These are phyloP conservation scores for Chrysopa pallens DNA, from an alignment of 1,140 invertebrate species.

Conservation along the genomic window DNA sequence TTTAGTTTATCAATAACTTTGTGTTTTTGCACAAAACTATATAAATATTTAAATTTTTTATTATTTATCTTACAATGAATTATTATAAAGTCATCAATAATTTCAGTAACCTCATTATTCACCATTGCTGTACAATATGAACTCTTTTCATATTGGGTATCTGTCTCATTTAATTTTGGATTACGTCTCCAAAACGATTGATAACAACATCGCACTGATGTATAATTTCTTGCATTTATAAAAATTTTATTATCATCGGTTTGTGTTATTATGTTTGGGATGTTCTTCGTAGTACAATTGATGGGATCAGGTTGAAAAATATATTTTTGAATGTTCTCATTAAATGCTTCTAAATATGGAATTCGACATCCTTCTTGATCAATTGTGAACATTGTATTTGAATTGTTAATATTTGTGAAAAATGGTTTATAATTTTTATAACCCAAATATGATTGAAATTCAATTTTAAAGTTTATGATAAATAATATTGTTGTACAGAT, in stretches of 20 bases:
- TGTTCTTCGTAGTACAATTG: no score
- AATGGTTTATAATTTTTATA: no score
- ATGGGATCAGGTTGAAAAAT: no score
- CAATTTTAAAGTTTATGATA: no score
- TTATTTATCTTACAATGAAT: slow-evolving; percentile 37
- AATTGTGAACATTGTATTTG: no score
- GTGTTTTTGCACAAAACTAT: neutral
- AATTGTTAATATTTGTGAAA: no score
- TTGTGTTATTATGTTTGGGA: no score
- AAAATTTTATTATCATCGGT: no score
- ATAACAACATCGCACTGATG: slow-evolving; percentile 48
- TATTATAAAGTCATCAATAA: slow-evolving; percentile 38
- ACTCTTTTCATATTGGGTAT: slow-evolving; percentile 24
- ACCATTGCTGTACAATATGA: slow-evolving; percentile 21
- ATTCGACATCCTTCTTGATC: slow-evolving; percentile 61
- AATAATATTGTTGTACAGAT: no score
- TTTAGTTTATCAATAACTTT: neutral
- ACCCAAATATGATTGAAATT: no score
- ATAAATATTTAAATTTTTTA: slow-evolving; percentile 15
- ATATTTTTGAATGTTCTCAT: slow-evolving; percentile 30
- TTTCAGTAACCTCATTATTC: no score
- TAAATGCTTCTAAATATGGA: slow-evolving; percentile 53
- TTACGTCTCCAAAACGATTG: slow-evolving; percentile 32
- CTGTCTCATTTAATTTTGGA: slow-evolving; percentile 20
- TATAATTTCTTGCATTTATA: no score